Evolutionary conservation across 2,113 vertebrate species (phyloP).

Genomic region (Actenoides lindsayi): DNA sequence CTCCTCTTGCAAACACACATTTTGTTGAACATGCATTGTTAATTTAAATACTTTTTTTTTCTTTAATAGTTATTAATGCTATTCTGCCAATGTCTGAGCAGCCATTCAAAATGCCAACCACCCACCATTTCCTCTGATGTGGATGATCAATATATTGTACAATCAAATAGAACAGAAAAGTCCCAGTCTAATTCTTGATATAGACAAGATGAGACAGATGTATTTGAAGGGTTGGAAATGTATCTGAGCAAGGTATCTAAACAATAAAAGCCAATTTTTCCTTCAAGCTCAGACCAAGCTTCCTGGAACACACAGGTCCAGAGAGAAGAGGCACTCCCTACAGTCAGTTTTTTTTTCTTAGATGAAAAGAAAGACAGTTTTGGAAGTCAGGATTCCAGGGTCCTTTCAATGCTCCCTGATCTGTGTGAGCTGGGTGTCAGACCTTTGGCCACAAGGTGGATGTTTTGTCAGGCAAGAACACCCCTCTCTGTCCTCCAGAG

Average conservation of each 20-base stretch:
- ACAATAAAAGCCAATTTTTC: conserved; percentile 14
- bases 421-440: neutral
- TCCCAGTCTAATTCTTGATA: neutral
- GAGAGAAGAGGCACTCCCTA: neutral
- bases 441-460: neutral
- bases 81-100: neutral
- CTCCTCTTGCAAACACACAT: neutral
- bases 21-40: neutral
- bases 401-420: neutral
- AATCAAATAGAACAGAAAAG: neutral
- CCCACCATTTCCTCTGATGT: neutral
- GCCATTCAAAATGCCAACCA: neutral
- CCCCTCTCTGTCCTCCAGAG: neutral
- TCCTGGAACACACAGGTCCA: neutral
- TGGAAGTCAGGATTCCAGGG: neutral
- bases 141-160: neutral
- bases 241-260: neutral
- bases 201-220: neutral
- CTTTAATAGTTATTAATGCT: neutral
- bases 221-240: neutral
- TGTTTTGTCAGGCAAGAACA: neutral
- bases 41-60: neutral
- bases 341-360: neutral
- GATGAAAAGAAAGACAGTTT: neutral
- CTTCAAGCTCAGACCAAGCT: neutral